Conservation (phyloP, 2,888 invertebrate genomes). For the Drosophila recens region DNA sequence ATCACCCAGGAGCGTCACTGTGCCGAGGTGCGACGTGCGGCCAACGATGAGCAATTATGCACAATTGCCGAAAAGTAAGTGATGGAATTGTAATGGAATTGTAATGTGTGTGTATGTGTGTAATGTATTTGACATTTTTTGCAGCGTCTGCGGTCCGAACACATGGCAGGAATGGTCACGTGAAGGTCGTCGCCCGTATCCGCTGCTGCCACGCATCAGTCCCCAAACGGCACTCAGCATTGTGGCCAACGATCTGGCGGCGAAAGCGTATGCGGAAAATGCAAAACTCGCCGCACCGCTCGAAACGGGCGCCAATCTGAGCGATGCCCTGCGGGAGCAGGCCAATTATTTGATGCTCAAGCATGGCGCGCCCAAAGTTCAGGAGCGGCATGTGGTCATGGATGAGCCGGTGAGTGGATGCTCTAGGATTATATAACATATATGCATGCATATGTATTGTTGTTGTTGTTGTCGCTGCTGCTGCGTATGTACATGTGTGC, state of each 20-base stretch:
- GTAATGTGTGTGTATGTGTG: slow-evolving; percentile 25
- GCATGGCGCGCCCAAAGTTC: slow-evolving; percentile 46
- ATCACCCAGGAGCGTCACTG: slow-evolving; percentile 96
- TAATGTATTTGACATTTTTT: slow-evolving; percentile 20
- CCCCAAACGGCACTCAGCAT: slow-evolving; percentile 94
- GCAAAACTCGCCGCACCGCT: slow-evolving; percentile 86
- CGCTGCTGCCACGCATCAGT: slow-evolving; percentile 92
- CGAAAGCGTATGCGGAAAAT: slow-evolving; percentile 88
- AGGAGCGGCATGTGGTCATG: slow-evolving; percentile 74
- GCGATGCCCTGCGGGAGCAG: slow-evolving; percentile 69
- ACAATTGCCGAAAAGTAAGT: slow-evolving; percentile 96
- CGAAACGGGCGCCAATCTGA: slow-evolving; percentile 83
- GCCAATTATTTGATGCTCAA: slow-evolving; percentile 51
- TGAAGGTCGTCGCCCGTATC: slow-evolving; percentile 93
- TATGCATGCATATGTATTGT: slow-evolving; percentile 25
- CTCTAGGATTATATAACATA: slow-evolving; percentile 61
- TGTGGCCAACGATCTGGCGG: slow-evolving; percentile 92
- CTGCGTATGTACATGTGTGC: slow-evolving; percentile 21
- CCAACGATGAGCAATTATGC: slow-evolving; percentile 95
- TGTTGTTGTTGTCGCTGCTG: slow-evolving; percentile 20
- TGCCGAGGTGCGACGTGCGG: slow-evolving; percentile 95
- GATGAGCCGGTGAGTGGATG: slow-evolving; percentile 84
- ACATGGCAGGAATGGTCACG: slow-evolving; percentile 92
- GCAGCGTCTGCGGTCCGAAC: slow-evolving; percentile 89
- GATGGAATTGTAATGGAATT: neutral